phyloP scores from a whole-genome alignment of 2,888 invertebrate genomes.

The Caenorhabditis sp. region DNA sequence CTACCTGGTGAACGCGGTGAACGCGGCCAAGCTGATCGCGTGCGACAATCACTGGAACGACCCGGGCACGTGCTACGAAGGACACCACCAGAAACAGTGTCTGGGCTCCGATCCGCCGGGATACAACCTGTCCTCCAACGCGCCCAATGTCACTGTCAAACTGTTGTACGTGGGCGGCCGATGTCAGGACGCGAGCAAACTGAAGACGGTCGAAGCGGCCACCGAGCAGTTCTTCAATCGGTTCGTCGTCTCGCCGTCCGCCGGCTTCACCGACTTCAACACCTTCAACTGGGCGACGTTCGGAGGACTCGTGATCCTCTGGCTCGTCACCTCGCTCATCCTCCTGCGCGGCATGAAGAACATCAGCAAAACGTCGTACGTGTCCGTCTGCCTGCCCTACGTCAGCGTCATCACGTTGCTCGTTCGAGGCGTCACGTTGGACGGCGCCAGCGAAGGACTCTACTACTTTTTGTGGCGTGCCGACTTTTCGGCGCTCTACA shows the following conservation, averaged over 20 bases:
- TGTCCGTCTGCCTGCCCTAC: constrained; percentile 59
- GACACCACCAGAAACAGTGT: constrained; percentile 16
- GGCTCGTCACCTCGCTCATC: constrained; percentile 5
- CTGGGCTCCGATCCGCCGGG: not conserved
- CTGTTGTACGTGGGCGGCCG: constrained; percentile 32
- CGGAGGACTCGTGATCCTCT: constrained; percentile 13
- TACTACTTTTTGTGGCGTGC: constrained; percentile 54
- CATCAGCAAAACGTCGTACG: constrained; percentile 37
- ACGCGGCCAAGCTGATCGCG: constrained; percentile 25
- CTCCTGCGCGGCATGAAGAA: constrained; percentile 13
- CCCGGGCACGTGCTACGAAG: constrained; percentile 1
- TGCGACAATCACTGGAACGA: constrained; percentile 61
- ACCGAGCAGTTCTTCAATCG: constrained; percentile 42
- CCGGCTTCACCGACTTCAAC: constrained; percentile 57
- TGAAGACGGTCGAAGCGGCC: constrained; percentile 2
- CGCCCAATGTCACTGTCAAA: not conserved
- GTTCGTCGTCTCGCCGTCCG: constrained; percentile 62
- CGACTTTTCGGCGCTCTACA: constrained; percentile 64
- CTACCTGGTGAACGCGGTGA: constrained; percentile 60
- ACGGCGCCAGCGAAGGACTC: constrained; percentile 66
- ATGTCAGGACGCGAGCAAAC: constrained; percentile 10
- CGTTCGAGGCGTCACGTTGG: constrained; percentile 69
- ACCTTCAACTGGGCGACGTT: constrained; percentile 63
- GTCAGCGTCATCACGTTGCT: constrained; percentile 58
- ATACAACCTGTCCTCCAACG: not conserved